Evolutionary conservation across 2,113 vertebrate genomes (phyloP), one percentile per base, ranked within the genome.

Genomic region (Mastomys natalensis): DNA sequence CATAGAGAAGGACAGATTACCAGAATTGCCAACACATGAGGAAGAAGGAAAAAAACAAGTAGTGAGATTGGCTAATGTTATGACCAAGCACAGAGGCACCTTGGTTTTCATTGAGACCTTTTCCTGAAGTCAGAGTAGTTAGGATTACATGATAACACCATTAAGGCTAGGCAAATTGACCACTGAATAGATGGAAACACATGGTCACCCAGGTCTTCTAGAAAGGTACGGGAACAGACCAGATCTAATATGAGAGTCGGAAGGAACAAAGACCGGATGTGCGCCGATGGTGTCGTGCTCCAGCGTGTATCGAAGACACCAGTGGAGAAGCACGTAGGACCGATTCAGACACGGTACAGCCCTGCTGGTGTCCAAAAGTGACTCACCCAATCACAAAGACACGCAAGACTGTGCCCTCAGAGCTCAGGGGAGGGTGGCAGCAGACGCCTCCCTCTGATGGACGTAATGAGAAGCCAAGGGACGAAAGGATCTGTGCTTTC

Each of bases 231-330:
- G 84, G 12, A 12, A 9, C 2, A 1, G 37, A 19, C 9, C 37
- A 1, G 0, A 34, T 0, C 9, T 29, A 22, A 62, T 68, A 16
- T 0, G 0, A 12, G 48, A 12, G 43, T 45, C 8, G 24, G 82
- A 31, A 55, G 58, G 85, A 9, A 9, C 8, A n/a, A n/a, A 53
- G 70, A 26, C 34, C 58, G 22, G 2, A 5, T 24, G 43, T 26
- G 53, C 0, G 31, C 21, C 70, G 29, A 29, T 2, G 40, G 22
- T 0, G 16, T 19, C 0, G 0, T 21, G 5, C 45, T 48, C 45
- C 7, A 1, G 7, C 2, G 11, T 58, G 87, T 8, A 2, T 43
- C 22, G 29, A 11, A 17, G 31, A 34, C 8, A 4, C 58, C 29
- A 22, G 17, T 19, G 26, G 8, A 85, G n/a, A 7, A 87, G 2